phyloP scores from a whole-genome alignment of 2,113 vertebrate genomes.

The Centropristis striata region DNA sequence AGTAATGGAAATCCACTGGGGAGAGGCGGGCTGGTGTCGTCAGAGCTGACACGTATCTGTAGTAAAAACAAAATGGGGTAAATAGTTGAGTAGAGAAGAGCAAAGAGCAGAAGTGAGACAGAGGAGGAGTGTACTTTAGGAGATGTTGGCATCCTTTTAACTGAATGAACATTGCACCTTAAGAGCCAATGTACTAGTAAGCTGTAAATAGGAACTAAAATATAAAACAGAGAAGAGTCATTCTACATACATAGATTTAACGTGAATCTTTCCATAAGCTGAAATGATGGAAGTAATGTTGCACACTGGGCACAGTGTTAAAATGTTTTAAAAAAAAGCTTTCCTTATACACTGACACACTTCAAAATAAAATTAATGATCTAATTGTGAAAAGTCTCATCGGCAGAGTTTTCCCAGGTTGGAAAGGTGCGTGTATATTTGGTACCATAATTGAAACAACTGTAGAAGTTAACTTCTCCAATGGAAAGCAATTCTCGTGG shows the following conservation, averaged over 20 bases:
- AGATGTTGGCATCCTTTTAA: not conserved
- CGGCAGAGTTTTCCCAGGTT: not conserved
- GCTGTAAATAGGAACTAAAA: not conserved
- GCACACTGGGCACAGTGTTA: not conserved
- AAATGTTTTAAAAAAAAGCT: too few species aligned
- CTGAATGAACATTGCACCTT: slow-evolving; percentile 11
- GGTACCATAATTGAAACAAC: slow-evolving; percentile 1
- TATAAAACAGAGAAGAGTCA: not conserved
- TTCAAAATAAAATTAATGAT: not conserved
- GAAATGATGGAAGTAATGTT: not conserved
- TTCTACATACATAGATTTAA: slow-evolving; percentile 13
- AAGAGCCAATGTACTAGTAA: not conserved
- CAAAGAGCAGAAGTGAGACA: slow-evolving; percentile 8
- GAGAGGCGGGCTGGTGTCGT: slow-evolving; percentile 97
- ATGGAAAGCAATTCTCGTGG: not conserved
- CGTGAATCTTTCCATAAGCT: not conserved
- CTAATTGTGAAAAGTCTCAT: not conserved
- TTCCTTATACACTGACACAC: not conserved
- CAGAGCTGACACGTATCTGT: slow-evolving; percentile 97
- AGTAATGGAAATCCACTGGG: slow-evolving; percentile 97
- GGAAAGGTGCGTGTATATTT: not conserved
- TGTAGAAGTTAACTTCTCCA: not conserved
- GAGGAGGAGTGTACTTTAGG: not conserved
- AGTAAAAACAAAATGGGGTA: slow-evolving; percentile 43
- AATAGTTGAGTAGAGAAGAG: slow-evolving; percentile 24